Evolutionary conservation across 2,888 invertebrate genomes (phyloP), one percentile per base, ranked within the genome.

Genomic region (Alviniconcha strummeri): DNA sequence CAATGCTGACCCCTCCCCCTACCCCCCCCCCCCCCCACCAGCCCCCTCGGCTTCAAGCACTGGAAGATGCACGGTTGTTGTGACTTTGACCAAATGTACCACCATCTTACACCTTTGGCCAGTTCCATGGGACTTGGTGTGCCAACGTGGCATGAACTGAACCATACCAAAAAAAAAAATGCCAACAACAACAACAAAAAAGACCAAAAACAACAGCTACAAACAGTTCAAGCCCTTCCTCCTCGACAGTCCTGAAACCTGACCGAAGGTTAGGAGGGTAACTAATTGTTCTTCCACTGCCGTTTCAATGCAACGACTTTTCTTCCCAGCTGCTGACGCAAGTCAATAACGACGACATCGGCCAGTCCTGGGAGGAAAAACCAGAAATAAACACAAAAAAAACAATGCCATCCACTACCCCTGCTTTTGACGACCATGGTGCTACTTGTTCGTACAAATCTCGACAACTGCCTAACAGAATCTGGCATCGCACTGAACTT

Each of bases 291-390:
- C 71, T 71, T 69, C 83, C 78, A 83, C 89, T 90, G 90, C 90
- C 89, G 88, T 89, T 89, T 89, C 90, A 90, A 90, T 90, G 90
- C 90, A 90, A 89, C 84, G 81, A 81, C 55, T 69, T 80, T 64
- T 69, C 80, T 69, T 36, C 5, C 19, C 17, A 3, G 36, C 52
- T 13, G 8, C 17, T 5, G 17, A n/a, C 13, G 64, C 36, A 36
- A 36, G 36, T 5, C 75, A 4, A n/a, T 13, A 5, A 52, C 13
- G 78, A 78, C 78, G 36, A 4, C 15, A 13, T 19, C 52, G 57
- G 13, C 75, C 75, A 6, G 5, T 19, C 17, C 4, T 57, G 60
- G 52, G 11, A 36, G 52, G 74, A 36, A 52, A 57, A 64, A 56
- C 19, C 56, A 19, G 36, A 78, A 19, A 19, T n/a, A 6, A 19